These are phyloP conservation scores for Urocyon cinereoargenteus DNA, from an alignment of 2,797 vertebrate genomes.

Conservation along the genomic window DNA sequence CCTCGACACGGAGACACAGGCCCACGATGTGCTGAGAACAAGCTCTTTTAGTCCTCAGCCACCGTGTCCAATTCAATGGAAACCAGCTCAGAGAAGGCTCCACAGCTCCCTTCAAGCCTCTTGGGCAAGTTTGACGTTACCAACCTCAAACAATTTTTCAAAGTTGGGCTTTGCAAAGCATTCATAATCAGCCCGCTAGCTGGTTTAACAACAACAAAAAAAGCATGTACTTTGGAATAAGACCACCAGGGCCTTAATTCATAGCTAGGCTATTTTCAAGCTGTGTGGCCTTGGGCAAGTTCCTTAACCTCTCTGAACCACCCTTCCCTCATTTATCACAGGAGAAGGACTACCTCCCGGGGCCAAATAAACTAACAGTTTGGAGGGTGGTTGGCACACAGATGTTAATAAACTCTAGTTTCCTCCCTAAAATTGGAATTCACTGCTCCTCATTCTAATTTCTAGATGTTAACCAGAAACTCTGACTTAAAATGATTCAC, in stretches of 20 bases:
- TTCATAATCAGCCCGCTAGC: neutral
- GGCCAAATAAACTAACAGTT: neutral
- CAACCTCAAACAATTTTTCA: neutral
- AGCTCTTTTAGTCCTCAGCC: neutral
- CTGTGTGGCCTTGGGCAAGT: neutral
- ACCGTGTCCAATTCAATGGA: neutral
- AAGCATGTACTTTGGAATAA: neutral
- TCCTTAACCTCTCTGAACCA: slow-evolving; percentile 6
- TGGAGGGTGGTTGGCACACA: fast-evolving
- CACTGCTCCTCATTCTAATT: neutral
- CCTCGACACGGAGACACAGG: neutral
- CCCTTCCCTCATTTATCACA: neutral
- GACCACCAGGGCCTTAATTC: neutral
- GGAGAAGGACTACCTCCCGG: neutral
- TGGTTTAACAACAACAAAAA: neutral
- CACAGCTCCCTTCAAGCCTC: neutral
- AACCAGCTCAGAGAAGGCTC: neutral
- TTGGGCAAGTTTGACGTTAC: neutral
- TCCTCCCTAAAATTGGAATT: neutral
- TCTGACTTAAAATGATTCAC: neutral
- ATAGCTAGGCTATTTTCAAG: neutral
- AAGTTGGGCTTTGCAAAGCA: neutral
- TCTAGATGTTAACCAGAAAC: neutral
- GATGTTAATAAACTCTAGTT: neutral
- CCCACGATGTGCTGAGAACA: fast-evolving